Evolutionary conservation across 2,888 invertebrate genomes (phyloP).

Genomic region (Lasioglossum morio): DNA sequence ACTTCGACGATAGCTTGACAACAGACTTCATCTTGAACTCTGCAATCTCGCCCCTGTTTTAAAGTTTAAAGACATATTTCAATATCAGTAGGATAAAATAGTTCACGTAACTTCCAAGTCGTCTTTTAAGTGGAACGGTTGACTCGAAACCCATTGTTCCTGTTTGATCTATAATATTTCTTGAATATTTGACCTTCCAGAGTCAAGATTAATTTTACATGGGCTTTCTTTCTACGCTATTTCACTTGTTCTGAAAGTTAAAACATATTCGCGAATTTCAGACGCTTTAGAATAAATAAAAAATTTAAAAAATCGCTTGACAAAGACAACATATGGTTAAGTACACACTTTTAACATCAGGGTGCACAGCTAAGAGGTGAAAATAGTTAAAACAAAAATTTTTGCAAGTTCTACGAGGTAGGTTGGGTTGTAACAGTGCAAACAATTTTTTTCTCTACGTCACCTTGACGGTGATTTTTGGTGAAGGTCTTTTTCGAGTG

Average conservation of each 20-base stretch:
- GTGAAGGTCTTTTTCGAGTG: background rate
- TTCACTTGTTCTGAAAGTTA: background rate
- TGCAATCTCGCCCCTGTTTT: slow-evolving; percentile 25
- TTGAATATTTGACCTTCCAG: too few species aligned
- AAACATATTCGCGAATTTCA: background rate
- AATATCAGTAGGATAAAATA: background rate
- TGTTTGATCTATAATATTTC: too few species aligned
- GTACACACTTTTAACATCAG: background rate
- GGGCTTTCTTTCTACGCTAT: background rate
- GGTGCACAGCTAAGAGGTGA: background rate
- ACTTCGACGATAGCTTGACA: slow-evolving; percentile 8
- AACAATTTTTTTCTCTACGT: background rate
- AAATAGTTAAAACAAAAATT: background rate
- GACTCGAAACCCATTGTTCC: too few species aligned
- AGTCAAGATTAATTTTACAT: too few species aligned
- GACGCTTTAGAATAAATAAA: background rate
- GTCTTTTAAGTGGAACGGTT: too few species aligned
- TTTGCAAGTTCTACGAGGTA: background rate
- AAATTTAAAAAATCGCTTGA: background rate
- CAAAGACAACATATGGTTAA: background rate
- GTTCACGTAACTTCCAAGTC: too few species aligned
- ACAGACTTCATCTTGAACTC: slow-evolving; percentile 33
- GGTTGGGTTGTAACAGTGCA: background rate
- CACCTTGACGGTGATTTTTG: background rate
- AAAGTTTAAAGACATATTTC: slow-evolving; percentile 3